Base-by-base conservation (phyloP, 2,888 invertebrate species). In the Diloba caeruleocephala region DNA sequence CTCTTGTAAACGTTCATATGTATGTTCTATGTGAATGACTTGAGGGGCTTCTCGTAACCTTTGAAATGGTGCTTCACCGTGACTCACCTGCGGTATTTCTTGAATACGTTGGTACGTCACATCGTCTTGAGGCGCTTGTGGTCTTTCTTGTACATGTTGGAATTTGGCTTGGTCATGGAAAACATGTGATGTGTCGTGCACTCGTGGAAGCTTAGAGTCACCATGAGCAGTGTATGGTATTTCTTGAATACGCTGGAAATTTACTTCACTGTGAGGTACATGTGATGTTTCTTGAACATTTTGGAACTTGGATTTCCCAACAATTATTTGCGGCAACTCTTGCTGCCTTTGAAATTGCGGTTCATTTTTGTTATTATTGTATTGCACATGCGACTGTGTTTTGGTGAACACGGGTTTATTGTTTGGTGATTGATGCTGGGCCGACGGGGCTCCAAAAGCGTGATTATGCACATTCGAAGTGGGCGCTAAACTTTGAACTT, bases 361-460 rank as follows among this genome's bases (percentile, higher is more conserved):
- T 37, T 77, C 80, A 12, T 72, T 71, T 39, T 78, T 78, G 3
- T 63, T 46, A 46, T 79, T 70, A 38, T 65, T 72, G 33, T 75
- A 80, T 31, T 76, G 71, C 43, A 77, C 74, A n/a, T 67, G 69
- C 9, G 77, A 51, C 38, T 81, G 79, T 1, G 74, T 63, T 52
- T 82, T 82, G 9, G 78, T 59, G 42, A 83, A 86, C 9, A 85
- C 71, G 4, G 79, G 82, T 50, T 82, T 83, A 44, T 84, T 84
- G 37, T 79, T 86, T 3, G 76, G 74, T 9, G 85, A 67, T 62
- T 87, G 87, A 41, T 87, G 83, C 31, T 85, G 86, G 19, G 78
- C 78, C 12, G 63, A 58, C 7, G 64, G 63, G 31, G 29, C 17
- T 36, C 52, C 51, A 31, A 50, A 61, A 15, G 37, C 50, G n/a